A percentile compares a stretch with the other conserved stretches of the same genome.
Evolutionary conservation across 2,113 vertebrate species (phyloP).

Genomic region (Oreocharis arfaki): DNA sequence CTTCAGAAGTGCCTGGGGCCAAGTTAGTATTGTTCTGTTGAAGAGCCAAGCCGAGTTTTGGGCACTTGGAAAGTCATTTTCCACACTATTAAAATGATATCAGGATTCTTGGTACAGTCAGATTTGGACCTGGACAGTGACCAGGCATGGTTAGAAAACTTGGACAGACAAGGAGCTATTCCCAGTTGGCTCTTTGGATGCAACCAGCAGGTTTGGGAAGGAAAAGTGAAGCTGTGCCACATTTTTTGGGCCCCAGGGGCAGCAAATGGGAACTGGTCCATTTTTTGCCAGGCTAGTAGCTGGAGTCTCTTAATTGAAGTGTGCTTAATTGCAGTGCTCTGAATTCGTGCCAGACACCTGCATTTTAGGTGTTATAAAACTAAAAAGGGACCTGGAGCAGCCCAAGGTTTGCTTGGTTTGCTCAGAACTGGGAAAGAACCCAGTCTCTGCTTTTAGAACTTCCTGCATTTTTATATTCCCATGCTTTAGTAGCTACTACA

Average conservation of each 20-base stretch:
- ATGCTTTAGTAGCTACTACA: background rate
- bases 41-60: background rate
- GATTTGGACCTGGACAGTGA: background rate
- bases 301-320: background rate
- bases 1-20: background rate
- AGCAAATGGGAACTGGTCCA: background rate
- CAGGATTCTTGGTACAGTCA: background rate
- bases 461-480: background rate
- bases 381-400: background rate
- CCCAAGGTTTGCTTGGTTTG: background rate
- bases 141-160: background rate
- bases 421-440: background rate
- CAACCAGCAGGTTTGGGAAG: background rate
- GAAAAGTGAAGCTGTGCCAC: background rate
- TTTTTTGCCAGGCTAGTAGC: background rate
- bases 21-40: background rate
- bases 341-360: constrained; percentile 21
- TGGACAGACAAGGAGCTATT: background rate
- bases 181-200: background rate
- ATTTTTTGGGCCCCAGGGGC: background rate
- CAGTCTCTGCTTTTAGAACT: background rate
- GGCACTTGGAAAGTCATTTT: background rate
- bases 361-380: constrained; percentile 11
- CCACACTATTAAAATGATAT: background rate
- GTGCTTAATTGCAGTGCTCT: background rate